These are phyloP conservation scores for Lagopus leucura DNA, from an alignment of 2,113 vertebrate genomes.

Conservation along the genomic window DNA sequence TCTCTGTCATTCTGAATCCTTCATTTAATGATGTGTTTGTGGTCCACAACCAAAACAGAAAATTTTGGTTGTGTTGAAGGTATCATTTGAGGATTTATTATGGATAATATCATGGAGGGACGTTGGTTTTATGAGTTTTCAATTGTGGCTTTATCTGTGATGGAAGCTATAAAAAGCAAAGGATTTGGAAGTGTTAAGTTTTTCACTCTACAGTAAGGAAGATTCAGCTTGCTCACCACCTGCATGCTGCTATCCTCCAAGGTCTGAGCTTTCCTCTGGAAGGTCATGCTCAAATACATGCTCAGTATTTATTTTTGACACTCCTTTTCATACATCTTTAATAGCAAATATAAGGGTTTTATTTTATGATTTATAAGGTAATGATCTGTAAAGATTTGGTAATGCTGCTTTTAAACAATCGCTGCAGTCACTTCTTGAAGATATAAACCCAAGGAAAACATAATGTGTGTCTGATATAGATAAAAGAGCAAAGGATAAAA, in stretches of 20 bases:
- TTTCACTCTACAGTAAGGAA: not conserved
- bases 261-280: not conserved
- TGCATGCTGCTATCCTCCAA: not conserved
- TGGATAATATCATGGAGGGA: not conserved
- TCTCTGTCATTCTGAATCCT: not conserved
- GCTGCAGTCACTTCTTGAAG: not conserved
- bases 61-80: not conserved
- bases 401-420: not conserved
- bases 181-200: not conserved
- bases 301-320: not conserved
- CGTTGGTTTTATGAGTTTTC: not conserved
- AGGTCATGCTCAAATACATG: not conserved
- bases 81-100: not conserved
- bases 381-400: not conserved
- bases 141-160: not conserved
- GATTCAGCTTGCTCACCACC: not conserved
- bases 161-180: not conserved
- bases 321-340: not conserved
- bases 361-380: not conserved
- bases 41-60: not conserved
- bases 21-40: not conserved
- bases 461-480: rapidly evolving
- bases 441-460: not conserved
- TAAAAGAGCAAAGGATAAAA: not conserved
- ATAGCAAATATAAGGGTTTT: not conserved